Evolutionary conservation across 2,797 vertebrate species (phyloP), one percentile per base, ranked within the genome.

Genomic region (Calcarius lapponicus): DNA sequence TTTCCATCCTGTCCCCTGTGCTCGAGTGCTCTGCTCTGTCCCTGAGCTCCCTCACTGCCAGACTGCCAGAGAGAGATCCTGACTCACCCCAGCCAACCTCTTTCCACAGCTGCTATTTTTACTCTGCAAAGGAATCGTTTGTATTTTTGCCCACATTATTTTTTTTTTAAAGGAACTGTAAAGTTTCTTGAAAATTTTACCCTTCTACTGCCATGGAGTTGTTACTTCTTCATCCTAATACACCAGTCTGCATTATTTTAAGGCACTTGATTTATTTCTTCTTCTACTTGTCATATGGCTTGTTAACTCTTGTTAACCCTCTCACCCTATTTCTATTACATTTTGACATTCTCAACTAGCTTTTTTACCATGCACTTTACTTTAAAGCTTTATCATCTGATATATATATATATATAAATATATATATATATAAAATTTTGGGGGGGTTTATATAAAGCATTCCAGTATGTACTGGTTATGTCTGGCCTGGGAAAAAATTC

Each of bases 361-460:
- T 51, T 56, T 45, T 43, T 31, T 64, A 31, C 5, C 7, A 53
- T 5, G 29, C 74, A 51, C 28, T 60, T 47, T 13, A 25, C 17
- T 67, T 83, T 31, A 69, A 57, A 70, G 51, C 28, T 72, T 51
- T 51, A 51, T 53, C 32, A 34, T 40, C 28, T 24, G 36, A 15
- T 2, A 57, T 1, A 50, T 9, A 14, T 2, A 29, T 16, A 36
- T 6, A 8, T 26, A n/a, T 4, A 53, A 6, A 12, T 5, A 54
- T 18, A 26, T 17, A 18, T 19, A 13, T 8, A 54, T 13, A 29
- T 15, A 8, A 18, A 53, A 31, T 17, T 17, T 32, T 3, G 8
- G 32, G 12, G 15, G 16, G 10, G 1, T 11, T 58, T 75, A 47
- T 16, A 14, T 12, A 51, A 53, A 50, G 47, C 29, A 50, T 40